phyloP scores from a whole-genome alignment of 1,140 invertebrate species.

The Euwallacea fornicatus region DNA sequence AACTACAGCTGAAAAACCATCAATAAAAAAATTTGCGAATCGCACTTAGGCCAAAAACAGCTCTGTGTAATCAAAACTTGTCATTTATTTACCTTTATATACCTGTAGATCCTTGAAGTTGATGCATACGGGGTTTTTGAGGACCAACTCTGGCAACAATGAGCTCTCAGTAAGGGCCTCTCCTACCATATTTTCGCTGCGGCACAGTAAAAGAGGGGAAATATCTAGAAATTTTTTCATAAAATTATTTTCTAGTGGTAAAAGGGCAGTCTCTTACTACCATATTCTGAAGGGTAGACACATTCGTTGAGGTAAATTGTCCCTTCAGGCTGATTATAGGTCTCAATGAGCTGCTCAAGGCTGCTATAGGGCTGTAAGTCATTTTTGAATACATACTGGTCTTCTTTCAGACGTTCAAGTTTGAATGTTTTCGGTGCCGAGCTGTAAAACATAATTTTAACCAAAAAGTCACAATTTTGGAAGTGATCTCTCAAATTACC shows the following conservation, averaged over 20 bases:
- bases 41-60: too few relatives aligned
- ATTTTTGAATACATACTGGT: slow-evolving; percentile 58
- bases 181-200: slow-evolving; percentile 51
- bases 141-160: slow-evolving; percentile 51
- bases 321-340: slow-evolving; percentile 62
- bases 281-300: slow-evolving; percentile 83
- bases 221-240: slow-evolving; percentile 61
- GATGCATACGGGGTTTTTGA: slow-evolving; percentile 60
- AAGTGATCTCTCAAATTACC: not conserved
- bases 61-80: too few relatives aligned
- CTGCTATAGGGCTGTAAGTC: slow-evolving; percentile 60
- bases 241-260: slow-evolving; percentile 14
- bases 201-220: slow-evolving; percentile 73
- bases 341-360: slow-evolving; percentile 63
- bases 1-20: too few relatives aligned
- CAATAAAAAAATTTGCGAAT: too few relatives aligned
- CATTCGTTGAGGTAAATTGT: slow-evolving; percentile 69
- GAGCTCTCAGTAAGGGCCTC: slow-evolving; percentile 55
- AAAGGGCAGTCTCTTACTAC: slow-evolving; percentile 55
- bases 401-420: slow-evolving; percentile 59
- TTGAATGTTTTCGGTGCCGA: slow-evolving; percentile 70
- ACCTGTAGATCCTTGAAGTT: slow-evolving; percentile 65
- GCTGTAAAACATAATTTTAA: slow-evolving; percentile 50
- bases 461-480: slow-evolving; percentile 27
- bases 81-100: slow-evolving; percentile 58